phyloP scores from a whole-genome alignment of 2,888 invertebrate genomes.

The Eutolmus rufibarbis region DNA sequence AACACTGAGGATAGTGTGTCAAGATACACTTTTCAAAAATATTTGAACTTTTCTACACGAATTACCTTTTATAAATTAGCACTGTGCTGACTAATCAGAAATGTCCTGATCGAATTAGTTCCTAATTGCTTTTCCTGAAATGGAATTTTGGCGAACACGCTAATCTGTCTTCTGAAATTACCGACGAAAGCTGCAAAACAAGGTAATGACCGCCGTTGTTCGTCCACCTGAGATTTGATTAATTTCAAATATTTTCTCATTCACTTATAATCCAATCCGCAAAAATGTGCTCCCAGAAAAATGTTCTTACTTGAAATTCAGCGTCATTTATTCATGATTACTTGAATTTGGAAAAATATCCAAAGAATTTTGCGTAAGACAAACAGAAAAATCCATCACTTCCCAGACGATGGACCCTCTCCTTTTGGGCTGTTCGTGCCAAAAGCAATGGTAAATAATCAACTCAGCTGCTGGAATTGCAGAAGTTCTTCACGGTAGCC shows the following conservation, averaged over 20 bases:
- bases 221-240: not conserved
- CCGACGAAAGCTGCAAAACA: not conserved
- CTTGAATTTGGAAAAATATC: not conserved
- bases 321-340: conserved; percentile 11
- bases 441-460: conserved; percentile 4
- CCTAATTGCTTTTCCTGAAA: not conserved
- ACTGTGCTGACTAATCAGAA: not conserved
- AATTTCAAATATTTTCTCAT: not conserved
- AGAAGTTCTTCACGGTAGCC: not conserved
- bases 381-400: conserved; percentile 11
- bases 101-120: not conserved
- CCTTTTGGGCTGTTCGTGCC: not conserved
- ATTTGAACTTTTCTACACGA: not conserved
- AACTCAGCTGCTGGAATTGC: not conserved
- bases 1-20: not conserved
- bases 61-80: not conserved
- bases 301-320: not conserved
- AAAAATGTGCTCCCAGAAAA: not conserved
- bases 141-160: not conserved
- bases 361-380: not conserved
- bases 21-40: not conserved
- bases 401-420: not conserved
- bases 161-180: not conserved
- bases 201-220: not conserved
- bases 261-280: not conserved